These are phyloP conservation scores for Uloborus diversus DNA, from an alignment of 1,140 invertebrate species.

Conservation along the genomic window DNA sequence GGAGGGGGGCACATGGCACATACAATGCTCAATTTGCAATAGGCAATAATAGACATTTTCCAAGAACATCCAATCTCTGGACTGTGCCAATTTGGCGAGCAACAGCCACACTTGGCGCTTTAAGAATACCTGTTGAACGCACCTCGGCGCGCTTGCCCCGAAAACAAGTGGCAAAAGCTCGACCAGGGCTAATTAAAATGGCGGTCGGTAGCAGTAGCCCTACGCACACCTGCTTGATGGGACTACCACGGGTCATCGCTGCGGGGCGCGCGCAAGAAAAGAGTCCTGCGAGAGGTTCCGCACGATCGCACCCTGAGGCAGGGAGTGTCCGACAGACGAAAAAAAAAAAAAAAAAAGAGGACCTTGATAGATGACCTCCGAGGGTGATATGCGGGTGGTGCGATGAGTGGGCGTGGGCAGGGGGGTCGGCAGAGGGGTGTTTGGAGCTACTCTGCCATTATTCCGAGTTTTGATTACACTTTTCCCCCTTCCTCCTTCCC, in stretches of 20 bases:
- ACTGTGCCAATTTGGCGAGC: too few relatives aligned
- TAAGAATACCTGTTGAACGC: slow-evolving; percentile 31
- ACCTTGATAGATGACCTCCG: slow-evolving; percentile 30
- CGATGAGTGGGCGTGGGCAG: slow-evolving; percentile 32
- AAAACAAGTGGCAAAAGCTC: slow-evolving; percentile 1
- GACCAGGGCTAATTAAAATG: slow-evolving; percentile 21
- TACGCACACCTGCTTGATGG: slow-evolving; percentile 5
- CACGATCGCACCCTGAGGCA: slow-evolving; percentile 29
- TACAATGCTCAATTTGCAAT: too few relatives aligned
- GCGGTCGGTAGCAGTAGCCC: not conserved
- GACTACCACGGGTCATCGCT: not conserved
- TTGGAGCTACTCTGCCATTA: slow-evolving; percentile 12
- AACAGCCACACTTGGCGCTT: too few relatives aligned
- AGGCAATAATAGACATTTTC: too few relatives aligned
- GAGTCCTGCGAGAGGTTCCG: not conserved
- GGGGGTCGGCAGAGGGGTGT: not conserved
- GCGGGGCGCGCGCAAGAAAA: not conserved
- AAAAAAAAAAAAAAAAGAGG: slow-evolving; percentile 1
- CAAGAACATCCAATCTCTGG: too few relatives aligned
- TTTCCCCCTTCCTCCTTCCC: not conserved
- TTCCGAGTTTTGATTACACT: slow-evolving; percentile 40
- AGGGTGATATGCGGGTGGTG: slow-evolving; percentile 43
- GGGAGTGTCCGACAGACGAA: slow-evolving; percentile 10
- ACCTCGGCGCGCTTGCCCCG: not conserved
- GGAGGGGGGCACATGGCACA: too few relatives aligned